Conservation (phyloP, 2,113 vertebrate species). For the Empidonax traillii region DNA sequence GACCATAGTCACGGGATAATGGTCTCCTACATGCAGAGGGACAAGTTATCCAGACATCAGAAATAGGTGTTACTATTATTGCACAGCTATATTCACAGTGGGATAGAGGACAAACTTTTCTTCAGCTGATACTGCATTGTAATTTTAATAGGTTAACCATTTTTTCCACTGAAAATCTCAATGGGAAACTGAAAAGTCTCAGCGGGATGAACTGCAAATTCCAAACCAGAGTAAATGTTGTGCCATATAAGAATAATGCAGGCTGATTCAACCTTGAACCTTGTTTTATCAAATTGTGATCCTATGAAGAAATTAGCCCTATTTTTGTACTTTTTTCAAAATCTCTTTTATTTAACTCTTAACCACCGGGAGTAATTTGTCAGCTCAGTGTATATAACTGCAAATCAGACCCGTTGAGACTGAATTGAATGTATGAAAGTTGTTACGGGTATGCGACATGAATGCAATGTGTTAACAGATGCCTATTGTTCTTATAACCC, state of each 20-base stretch:
- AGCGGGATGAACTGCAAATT: background rate
- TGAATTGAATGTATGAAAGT: rapidly evolving
- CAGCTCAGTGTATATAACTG: background rate
- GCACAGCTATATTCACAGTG: background rate
- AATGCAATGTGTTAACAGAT: background rate
- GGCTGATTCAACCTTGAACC: background rate
- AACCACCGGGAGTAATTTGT: background rate
- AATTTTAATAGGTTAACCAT: conserved; percentile 7
- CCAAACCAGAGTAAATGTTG: background rate
- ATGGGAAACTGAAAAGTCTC: background rate
- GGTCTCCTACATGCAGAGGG: background rate
- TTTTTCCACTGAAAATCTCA: background rate
- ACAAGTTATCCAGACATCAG: background rate
- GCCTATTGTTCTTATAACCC: background rate
- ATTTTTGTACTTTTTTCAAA: background rate
- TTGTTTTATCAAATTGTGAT: background rate
- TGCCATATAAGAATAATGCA: background rate
- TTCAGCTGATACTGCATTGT: background rate
- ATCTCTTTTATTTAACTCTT: background rate
- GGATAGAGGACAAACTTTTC: conserved; percentile 22
- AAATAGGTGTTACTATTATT: conserved; percentile 3
- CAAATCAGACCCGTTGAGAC: background rate
- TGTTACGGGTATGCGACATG: background rate
- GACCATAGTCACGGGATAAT: conserved; percentile 19
- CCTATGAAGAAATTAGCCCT: background rate